Percentiles rank a stretch among this genome's conserved stretches.
Conservation (phyloP, 2,113 vertebrate species). For the Gavia stellata region DNA sequence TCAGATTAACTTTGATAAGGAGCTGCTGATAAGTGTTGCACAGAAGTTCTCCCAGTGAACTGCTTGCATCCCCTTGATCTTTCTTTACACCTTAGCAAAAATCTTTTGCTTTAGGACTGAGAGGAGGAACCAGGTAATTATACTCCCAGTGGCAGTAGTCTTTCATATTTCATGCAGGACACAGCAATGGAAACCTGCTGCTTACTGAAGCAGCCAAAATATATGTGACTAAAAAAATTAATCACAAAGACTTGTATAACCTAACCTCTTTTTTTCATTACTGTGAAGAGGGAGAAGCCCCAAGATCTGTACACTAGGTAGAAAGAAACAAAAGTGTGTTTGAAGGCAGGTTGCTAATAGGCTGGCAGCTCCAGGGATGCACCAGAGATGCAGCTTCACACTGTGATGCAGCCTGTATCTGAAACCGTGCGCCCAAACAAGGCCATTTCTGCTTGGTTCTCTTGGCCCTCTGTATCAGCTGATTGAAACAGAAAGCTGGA, state of each 20-base stretch:
- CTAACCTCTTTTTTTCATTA: not conserved
- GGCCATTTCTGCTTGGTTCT: not conserved
- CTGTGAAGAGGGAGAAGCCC: not conserved
- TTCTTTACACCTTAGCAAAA: not conserved
- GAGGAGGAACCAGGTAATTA: not conserved
- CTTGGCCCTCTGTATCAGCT: not conserved
- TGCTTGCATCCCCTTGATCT: not conserved
- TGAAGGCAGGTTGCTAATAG: not conserved
- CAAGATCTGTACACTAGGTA: too few species aligned
- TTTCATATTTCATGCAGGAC: not conserved
- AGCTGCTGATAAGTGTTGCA: not conserved
- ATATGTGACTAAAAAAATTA: not conserved
- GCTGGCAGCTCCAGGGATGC: not conserved
- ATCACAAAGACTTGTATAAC: not conserved
- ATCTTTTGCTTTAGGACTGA: not conserved
- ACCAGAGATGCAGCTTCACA: not conserved
- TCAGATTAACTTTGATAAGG: constrained; percentile 15
- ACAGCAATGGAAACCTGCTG: not conserved
- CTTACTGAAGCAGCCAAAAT: not conserved
- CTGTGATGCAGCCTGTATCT: rapidly evolving
- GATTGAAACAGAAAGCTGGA: not conserved
- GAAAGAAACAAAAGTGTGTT: not conserved
- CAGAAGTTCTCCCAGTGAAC: not conserved
- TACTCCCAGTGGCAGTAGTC: not conserved
- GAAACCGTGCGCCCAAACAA: rapidly evolving